Base-by-base conservation (phyloP, 2,113 vertebrate genomes). In the Pteropus alecto region DNA sequence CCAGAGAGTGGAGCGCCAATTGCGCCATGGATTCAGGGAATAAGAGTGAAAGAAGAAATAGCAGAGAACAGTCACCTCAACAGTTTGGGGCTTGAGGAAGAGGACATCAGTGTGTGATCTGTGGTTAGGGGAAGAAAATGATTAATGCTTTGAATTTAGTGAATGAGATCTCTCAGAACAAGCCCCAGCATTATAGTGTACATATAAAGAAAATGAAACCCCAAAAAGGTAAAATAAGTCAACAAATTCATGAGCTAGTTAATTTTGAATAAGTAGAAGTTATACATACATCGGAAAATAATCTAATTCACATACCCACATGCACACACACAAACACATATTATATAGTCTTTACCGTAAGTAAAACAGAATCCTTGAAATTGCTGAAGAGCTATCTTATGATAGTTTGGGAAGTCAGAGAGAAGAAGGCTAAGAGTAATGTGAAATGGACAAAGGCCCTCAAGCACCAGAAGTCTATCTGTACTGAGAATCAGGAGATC, bases 61-160 rank as follows among this genome's bases (percentile, higher is more conserved):
- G 15, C 14, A 76, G 38, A 3, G 5, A 90, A 87, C 8, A 84
- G 28, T 63, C 54, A 96, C 58, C 24, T 70, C 46, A 67, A 87
- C 30, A 30, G 21, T 30, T 38, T 14, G 14, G 33, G 46, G 26
- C 35, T 95, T 6, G 43, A 89, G 74, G 68, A 79, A 9, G 60
- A 86, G 7, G 56, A 74, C 24, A 9, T 13, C 30, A 43, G 7
- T 18, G 16, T 26, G 46, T 18, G 11, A 2, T 13, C 3, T 13
- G 21, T 33, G 24, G 28, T 78, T 68, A 70, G 24, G 84, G 41
- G 58, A 89, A 77, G 51, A 84, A 93, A 94, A 88, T 33, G 33
- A 87, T 71, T 24, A 30, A 16, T 46, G 33, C 33, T 67, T 90
- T 81, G 56, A 76, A 43, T 92, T 63, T 94, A 77, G 41, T 84